These are phyloP conservation scores for Oreotrochilus melanogaster DNA, from an alignment of 2,113 vertebrate species.

Conservation along the genomic window DNA sequence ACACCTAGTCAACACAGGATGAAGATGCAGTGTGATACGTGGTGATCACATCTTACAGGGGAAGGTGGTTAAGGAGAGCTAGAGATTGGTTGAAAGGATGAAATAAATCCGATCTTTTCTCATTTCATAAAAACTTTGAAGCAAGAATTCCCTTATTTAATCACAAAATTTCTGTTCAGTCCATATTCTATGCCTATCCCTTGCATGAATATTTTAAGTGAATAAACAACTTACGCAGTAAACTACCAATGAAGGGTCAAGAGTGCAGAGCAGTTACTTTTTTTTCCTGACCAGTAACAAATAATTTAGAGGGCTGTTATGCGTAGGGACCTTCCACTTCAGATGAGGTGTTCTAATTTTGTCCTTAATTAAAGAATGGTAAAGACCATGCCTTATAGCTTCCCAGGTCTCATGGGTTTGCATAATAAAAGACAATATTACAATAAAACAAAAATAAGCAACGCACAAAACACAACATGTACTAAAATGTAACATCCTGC, in stretches of 20 bases:
- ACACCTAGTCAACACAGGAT: neutral
- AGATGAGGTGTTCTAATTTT: neutral
- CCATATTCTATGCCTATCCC: neutral
- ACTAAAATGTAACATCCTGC: neutral
- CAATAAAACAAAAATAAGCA: neutral
- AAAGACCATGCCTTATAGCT: neutral
- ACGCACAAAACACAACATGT: neutral
- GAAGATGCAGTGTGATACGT: neutral
- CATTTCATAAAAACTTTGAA: neutral
- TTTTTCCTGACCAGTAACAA: neutral
- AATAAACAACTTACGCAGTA: neutral
- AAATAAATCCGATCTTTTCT: neutral
- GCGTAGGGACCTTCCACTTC: neutral
- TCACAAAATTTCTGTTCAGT: neutral
- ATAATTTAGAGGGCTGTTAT: neutral
- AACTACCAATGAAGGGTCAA: neutral
- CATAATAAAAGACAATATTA: neutral
- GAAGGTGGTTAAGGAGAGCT: neutral
- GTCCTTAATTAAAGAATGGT: neutral
- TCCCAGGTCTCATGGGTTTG: neutral
- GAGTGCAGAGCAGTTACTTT: neutral
- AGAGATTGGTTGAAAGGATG: neutral
- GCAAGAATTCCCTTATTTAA: neutral
- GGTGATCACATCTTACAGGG: too few species aligned
- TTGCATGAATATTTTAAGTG: constrained; percentile 24